These are phyloP conservation scores for Amorpha juglandis DNA, from an alignment of 2,888 invertebrate genomes.

Conservation along the genomic window DNA sequence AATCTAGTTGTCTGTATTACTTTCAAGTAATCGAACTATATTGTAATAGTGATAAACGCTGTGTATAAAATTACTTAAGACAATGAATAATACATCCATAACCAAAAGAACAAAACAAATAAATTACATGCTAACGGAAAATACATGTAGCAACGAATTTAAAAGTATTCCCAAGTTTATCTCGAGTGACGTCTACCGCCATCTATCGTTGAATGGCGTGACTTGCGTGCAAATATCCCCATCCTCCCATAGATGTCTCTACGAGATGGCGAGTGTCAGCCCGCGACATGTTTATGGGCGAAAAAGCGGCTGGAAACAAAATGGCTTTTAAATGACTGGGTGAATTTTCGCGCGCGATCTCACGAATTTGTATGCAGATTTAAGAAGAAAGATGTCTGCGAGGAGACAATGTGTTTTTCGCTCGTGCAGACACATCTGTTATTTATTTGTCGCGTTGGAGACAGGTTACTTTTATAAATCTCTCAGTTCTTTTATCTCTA, in stretches of 20 bases:
- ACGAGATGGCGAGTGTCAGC: constrained; percentile 59
- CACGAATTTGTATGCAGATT: constrained; percentile 80
- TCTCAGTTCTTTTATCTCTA: constrained; percentile 40
- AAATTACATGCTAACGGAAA: not conserved
- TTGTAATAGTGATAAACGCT: not conserved
- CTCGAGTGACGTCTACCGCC: constrained; percentile 53
- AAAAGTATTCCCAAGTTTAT: constrained; percentile 23
- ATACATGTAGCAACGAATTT: constrained; percentile 2
- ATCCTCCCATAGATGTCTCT: constrained; percentile 59
- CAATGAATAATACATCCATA: not conserved
- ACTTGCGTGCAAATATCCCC: constrained; percentile 48
- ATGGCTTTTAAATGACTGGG: constrained; percentile 80
- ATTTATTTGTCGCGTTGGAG: constrained; percentile 62
- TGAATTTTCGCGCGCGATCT: constrained; percentile 77
- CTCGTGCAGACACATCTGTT: constrained; percentile 68
- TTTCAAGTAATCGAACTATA: not conserved
- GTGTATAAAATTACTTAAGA: not conserved
- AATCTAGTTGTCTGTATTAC: not conserved
- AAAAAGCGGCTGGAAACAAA: constrained; percentile 75
- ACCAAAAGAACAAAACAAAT: not conserved
- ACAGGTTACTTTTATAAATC: constrained; percentile 56
- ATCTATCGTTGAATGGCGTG: constrained; percentile 56
- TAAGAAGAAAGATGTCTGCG: constrained; percentile 73
- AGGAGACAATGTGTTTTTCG: constrained; percentile 70
- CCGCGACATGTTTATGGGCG: constrained; percentile 73